phyloP scores from a whole-genome alignment of 2,888 invertebrate species.

The Adela reaumurella region DNA sequence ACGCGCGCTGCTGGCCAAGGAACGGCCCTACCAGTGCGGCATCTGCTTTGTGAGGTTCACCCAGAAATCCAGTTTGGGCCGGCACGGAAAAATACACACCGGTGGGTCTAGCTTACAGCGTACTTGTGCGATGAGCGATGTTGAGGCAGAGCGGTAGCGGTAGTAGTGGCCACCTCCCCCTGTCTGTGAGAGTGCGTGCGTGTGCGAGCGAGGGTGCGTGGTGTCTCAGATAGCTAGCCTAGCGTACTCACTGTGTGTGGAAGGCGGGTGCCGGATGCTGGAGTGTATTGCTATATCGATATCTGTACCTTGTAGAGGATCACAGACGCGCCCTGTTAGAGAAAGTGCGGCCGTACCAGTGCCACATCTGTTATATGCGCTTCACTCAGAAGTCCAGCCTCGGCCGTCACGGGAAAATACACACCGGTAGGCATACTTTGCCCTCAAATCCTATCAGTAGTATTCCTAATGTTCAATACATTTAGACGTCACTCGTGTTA shows the following conservation, averaged over 20 bases:
- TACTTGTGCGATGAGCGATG: slow-evolving; percentile 31
- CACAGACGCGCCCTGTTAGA: slow-evolving; percentile 60
- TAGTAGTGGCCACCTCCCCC: slow-evolving; percentile 39
- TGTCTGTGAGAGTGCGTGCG: slow-evolving; percentile 42
- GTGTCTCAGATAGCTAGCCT: background rate
- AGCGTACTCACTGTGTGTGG: background rate
- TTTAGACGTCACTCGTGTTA: slow-evolving; percentile 40
- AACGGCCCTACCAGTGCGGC: slow-evolving; percentile 61
- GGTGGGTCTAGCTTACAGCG: slow-evolving; percentile 39
- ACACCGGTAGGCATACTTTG: slow-evolving; percentile 60
- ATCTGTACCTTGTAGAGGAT: slow-evolving; percentile 56
- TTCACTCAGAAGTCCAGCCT: slow-evolving; percentile 73
- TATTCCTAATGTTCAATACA: slow-evolving; percentile 30
- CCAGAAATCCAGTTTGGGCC: slow-evolving; percentile 65
- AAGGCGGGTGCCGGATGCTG: background rate
- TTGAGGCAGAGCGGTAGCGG: slow-evolving; percentile 43
- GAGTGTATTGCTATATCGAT: slow-evolving; percentile 38
- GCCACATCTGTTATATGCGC: slow-evolving; percentile 68
- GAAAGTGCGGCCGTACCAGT: slow-evolving; percentile 66
- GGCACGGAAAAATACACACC: slow-evolving; percentile 64
- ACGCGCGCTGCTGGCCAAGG: slow-evolving; percentile 46
- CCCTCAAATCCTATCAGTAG: slow-evolving; percentile 39
- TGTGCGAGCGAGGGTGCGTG: slow-evolving; percentile 12
- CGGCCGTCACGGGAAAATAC: slow-evolving; percentile 70
- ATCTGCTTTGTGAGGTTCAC: slow-evolving; percentile 64